A percentile compares a stretch with the other conserved stretches of the same genome.
Conservation (phyloP, 2,113 vertebrate species). For the Clinocottus analis region DNA sequence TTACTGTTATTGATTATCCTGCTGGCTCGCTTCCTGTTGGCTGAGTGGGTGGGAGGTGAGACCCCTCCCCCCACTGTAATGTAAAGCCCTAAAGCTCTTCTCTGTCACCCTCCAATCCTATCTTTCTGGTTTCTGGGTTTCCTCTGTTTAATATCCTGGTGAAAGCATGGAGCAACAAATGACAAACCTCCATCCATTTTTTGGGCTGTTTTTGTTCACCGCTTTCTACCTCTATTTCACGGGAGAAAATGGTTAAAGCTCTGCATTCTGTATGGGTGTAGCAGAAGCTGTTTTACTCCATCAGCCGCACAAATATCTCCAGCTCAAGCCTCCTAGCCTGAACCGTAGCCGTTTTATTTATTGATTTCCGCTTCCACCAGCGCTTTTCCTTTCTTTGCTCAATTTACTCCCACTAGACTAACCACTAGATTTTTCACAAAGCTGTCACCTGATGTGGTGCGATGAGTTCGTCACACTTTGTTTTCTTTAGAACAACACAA, state of each 20-base stretch:
- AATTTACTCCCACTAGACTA: neutral
- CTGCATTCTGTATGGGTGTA: neutral
- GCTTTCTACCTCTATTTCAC: neutral
- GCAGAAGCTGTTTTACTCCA: neutral
- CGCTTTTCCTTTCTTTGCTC: neutral
- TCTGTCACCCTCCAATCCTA: conserved; percentile 20
- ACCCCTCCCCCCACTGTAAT: conserved; percentile 59
- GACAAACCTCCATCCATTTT: neutral
- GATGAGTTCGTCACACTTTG: neutral
- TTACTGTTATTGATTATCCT: conserved; percentile 77
- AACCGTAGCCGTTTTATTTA: neutral
- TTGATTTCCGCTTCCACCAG: neutral
- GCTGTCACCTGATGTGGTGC: neutral
- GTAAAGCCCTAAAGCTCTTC: conserved; percentile 36
- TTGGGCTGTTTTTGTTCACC: neutral
- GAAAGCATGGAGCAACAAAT: neutral
- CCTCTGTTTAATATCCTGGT: neutral
- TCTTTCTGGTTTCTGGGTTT: neutral
- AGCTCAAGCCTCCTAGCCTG: neutral
- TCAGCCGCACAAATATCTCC: neutral
- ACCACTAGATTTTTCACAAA: neutral
- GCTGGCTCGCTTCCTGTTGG: conserved; percentile 70
- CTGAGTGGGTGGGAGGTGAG: conserved; percentile 72
- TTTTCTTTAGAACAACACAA: neutral
- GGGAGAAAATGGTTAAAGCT: neutral